Percentiles rank a stretch among this genome's conserved stretches.
These are phyloP conservation scores for Felis catus DNA, from an alignment of 2,113 vertebrate species.

Conservation along the genomic window F.catus_Fca126_mat1.0 CM031412.1:132851501-132852000, in stretches of 20 bases:
- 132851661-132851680: background rate
- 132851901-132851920: background rate
- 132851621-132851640: background rate
- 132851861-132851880: background rate
- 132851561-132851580: background rate
- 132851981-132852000: background rate
- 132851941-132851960: background rate
- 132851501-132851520: too few relatives aligned
- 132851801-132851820: background rate
- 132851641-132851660: background rate
- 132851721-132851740: background rate
- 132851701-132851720: background rate
- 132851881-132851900: background rate
- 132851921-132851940: background rate
- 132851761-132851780: background rate
- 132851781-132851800: background rate
- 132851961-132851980: background rate
- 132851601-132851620: background rate
- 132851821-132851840: background rate
- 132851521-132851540: too few relatives aligned
- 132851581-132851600: background rate
- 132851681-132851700: background rate
- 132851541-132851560: too few relatives aligned
- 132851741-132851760: background rate
- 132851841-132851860: background rate